A percentile compares a stretch with the other conserved stretches of the same genome.
Conservation (phyloP, 2,888 invertebrate species). For the Pheosia tremula region DNA sequence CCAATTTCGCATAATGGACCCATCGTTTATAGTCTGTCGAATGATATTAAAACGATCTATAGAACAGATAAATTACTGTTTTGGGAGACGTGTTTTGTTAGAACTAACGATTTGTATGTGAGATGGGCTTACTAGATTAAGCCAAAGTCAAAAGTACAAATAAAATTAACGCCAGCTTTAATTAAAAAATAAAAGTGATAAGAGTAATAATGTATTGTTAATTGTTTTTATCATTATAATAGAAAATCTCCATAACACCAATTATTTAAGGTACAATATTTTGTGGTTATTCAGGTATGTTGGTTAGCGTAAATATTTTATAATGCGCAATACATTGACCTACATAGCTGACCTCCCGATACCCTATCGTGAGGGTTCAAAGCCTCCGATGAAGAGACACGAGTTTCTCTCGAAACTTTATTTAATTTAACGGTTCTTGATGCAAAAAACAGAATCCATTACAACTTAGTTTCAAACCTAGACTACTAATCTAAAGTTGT, state of each 20-base stretch:
- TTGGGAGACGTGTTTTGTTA: conserved; percentile 1
- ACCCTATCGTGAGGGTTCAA: conserved; percentile 11
- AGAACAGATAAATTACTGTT: conserved; percentile 35
- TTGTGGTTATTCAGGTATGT: background rate
- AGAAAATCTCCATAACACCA: no score
- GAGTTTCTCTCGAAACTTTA: conserved; percentile 22
- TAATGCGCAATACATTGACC: conserved; percentile 25
- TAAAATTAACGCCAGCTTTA: no score
- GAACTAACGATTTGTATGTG: background rate
- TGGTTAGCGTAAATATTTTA: conserved; percentile 8
- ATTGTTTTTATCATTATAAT: no score
- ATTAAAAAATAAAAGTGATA: no score
- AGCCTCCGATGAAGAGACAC: conserved; percentile 18
- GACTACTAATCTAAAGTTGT: conserved; percentile 26
- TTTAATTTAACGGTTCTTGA: conserved; percentile 26
- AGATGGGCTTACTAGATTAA: no score
- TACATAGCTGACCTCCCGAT: conserved; percentile 23
- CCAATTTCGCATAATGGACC: conserved; percentile 80
- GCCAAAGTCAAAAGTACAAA: no score
- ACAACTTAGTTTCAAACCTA: conserved; percentile 25
- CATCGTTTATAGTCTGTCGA: conserved; percentile 68
- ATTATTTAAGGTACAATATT: no score
- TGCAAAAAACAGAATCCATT: conserved; percentile 32
- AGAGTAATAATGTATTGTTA: no score
- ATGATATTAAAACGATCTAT: conserved; percentile 56